phyloP scores from a whole-genome alignment of 2,797 vertebrate species.

The Silurus lanzhouensis region DNA sequence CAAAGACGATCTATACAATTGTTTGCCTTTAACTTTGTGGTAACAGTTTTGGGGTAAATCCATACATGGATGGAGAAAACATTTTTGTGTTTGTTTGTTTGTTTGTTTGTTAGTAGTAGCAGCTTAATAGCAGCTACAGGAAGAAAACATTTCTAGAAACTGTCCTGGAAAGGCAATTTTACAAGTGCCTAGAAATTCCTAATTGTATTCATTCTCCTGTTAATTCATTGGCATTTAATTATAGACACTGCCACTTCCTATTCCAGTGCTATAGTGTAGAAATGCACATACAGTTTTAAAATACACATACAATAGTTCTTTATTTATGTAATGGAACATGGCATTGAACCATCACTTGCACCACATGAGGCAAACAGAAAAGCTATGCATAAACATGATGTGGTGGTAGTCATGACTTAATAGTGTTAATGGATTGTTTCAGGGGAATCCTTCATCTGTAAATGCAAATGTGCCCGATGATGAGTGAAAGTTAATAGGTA shows the following conservation, averaged over 20 bases:
- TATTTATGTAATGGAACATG: not conserved
- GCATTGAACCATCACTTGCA: not conserved
- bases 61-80: no score
- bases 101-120: no score
- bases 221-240: not conserved
- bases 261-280: not conserved
- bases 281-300: not conserved
- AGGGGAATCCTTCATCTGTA: not conserved
- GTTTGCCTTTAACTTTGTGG: no score
- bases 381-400: not conserved
- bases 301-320: not conserved
- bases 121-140: no score
- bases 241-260: not conserved
- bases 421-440: not conserved
- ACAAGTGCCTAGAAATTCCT: not conserved
- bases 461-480: slow-evolving; percentile 19
- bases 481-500: slow-evolving; percentile 26
- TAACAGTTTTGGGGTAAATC: no score
- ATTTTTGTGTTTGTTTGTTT: no score
- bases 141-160: not conserved
- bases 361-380: not conserved
- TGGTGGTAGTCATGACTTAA: not conserved
- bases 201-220: not conserved
- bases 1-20: no score
- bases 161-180: not conserved